Base-by-base conservation (phyloP, 2,888 invertebrate genomes). In the Pseudococcus longispinus region DNA sequence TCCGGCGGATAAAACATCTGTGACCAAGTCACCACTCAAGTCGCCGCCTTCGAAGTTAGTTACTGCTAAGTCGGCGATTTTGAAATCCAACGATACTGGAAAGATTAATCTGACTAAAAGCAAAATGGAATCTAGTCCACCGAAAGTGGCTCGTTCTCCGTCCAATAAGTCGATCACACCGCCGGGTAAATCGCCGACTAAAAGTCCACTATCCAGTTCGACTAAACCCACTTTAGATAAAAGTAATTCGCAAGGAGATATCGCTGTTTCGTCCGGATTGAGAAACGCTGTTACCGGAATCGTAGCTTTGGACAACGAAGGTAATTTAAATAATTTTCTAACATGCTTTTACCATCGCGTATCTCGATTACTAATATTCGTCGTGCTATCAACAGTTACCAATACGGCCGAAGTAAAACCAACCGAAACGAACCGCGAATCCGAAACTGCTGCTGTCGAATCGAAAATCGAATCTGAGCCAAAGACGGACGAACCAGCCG, bases 91-190 rank as follows among this genome's bases (percentile, higher is more conserved):
- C 46, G 85, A 46, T 51, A 20, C 46, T 15, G 77, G 23, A 15
- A 85, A 85, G 51, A 84, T 23, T 11, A 32, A 15, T n/a, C n/a
- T 51, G 26, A 32, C 32, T 74, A 83, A 44, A 44, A 29, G 37
- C 29, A 85, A 86, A 51, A 86, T 86, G 86, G 87, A 87, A 46
- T 74, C 83, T 8, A 83, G 87, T 65, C 83, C 83, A 42, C 82
- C 87, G n/a, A 87, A 87, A 82, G 74, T 87, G 44, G 44, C 51
- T 13, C 87, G 87, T n/a, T 83, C 83, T 37, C 74, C 87, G 11
- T 87, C 87, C 2, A 83, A 70, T 2, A 87, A 87, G 32, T 87
- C 87, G 32, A 87, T 87, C 37, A 87, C 74, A 4, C 83, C 87
- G 29, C 84, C 87, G 2, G 44, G 18, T 42, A 87, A 87, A 55